These are phyloP conservation scores for Hydrolagus affinis DNA, from an alignment of 2,113 vertebrate species.

Conservation along the genomic window DNA sequence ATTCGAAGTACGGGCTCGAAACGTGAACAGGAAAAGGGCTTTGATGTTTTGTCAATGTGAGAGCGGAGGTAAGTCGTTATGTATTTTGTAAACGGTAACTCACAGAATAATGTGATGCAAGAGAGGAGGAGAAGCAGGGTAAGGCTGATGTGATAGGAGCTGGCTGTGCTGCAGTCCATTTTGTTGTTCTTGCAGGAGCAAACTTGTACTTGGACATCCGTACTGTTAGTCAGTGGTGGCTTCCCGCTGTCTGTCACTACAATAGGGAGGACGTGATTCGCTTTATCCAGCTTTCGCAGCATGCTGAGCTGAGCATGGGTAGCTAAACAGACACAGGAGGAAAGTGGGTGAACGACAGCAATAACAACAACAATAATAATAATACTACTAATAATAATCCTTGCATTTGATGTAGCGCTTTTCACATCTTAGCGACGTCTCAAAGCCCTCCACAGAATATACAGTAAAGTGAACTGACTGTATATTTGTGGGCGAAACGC, in stretches of 20 bases:
- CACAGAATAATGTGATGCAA: constrained; percentile 64
- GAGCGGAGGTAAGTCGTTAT: neutral
- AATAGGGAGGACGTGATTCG: constrained; percentile 89
- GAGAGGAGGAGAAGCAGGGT: constrained; percentile 53
- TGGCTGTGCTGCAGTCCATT: constrained; percentile 81
- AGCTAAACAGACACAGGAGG: constrained; percentile 49
- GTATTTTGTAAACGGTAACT: constrained; percentile 46
- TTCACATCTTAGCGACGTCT: too few relatives aligned
- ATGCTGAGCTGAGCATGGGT: constrained; percentile 86
- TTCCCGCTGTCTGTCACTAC: constrained; percentile 87
- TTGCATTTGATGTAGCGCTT: too few relatives aligned
- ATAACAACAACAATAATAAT: too few relatives aligned
- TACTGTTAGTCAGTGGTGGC: constrained; percentile 80
- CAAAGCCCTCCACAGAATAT: too few relatives aligned
- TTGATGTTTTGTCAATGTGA: neutral
- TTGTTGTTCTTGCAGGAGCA: constrained; percentile 92
- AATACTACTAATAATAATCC: too few relatives aligned
- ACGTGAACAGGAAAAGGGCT: neutral
- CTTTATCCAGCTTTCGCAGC: constrained; percentile 86
- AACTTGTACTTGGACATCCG: constrained; percentile 88
- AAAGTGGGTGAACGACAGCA: constrained; percentile 23
- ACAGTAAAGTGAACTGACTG: too few relatives aligned
- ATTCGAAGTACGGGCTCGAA: neutral
- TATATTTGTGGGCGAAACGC: too few relatives aligned
- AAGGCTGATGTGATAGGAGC: constrained; percentile 55